Evolutionary conservation across 2,113 vertebrate species (phyloP).

Genomic region (Notechis scutatus): DNA sequence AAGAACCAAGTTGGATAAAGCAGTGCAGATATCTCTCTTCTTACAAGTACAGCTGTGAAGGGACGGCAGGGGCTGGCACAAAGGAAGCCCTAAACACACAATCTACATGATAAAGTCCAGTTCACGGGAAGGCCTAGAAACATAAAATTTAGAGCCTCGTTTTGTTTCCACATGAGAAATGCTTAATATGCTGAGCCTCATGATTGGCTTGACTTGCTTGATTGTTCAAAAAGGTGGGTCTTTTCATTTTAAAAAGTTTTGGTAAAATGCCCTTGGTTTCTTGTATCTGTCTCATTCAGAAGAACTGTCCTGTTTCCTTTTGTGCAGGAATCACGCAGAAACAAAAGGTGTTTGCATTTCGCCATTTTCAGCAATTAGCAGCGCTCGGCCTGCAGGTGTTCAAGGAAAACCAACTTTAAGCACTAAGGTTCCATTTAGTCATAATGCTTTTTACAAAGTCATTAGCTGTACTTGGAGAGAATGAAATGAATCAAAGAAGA

Average conservation of each 20-base stretch:
- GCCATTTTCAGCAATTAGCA: slow-evolving; percentile 59
- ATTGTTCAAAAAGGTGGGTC: slow-evolving; percentile 55
- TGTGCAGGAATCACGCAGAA: slow-evolving; percentile 53
- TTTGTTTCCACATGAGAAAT: slow-evolving; percentile 75
- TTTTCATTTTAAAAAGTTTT: slow-evolving; percentile 62
- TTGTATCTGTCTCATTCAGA: slow-evolving; percentile 64
- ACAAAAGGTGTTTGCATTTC: slow-evolving; percentile 52
- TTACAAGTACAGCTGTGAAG: slow-evolving; percentile 68
- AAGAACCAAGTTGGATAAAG: slow-evolving; percentile 68
- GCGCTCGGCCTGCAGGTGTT: slow-evolving; percentile 59
- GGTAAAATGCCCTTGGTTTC: slow-evolving; percentile 69
- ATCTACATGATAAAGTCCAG: slow-evolving; percentile 68
- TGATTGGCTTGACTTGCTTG: slow-evolving; percentile 51
- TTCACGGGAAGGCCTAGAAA: slow-evolving; percentile 67
- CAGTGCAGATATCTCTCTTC: slow-evolving; percentile 64
- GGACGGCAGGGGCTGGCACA: slow-evolving; percentile 49
- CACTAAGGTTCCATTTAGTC: slow-evolving; percentile 60
- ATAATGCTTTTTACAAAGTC: slow-evolving; percentile 60
- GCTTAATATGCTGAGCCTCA: slow-evolving; percentile 70
- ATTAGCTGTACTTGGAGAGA: slow-evolving; percentile 52
- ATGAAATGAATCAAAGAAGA: slow-evolving; percentile 55
- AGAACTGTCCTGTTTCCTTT: slow-evolving; percentile 61
- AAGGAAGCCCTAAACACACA: slow-evolving; percentile 70
- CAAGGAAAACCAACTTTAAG: slow-evolving; percentile 38
- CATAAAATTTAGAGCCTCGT: slow-evolving; percentile 64